phyloP scores from a whole-genome alignment of 2,797 vertebrate species.

The Sphenodon punctatus region DNA sequence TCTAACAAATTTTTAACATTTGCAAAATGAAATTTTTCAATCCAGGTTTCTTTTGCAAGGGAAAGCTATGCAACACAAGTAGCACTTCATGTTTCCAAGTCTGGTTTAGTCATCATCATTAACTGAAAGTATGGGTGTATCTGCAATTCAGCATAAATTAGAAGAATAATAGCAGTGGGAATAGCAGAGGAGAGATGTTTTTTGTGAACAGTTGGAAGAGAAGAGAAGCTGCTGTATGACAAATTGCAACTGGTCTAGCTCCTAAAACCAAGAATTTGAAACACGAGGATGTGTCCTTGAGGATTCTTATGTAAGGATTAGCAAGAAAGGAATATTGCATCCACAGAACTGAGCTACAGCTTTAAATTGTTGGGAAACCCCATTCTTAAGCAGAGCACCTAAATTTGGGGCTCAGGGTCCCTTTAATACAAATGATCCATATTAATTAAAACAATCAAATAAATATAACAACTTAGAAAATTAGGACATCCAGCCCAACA shows the following conservation, averaged over 20 bases:
- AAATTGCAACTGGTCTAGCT: background rate
- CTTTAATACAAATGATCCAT: background rate
- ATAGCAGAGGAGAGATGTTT: background rate
- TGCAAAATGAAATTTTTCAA: background rate
- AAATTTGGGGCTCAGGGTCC: background rate
- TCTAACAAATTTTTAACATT: background rate
- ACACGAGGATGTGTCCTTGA: background rate
- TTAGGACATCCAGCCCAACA: no score
- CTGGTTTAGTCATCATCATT: background rate
- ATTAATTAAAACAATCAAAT: background rate
- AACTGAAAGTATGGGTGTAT: background rate
- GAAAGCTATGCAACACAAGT: background rate
- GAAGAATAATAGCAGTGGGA: background rate
- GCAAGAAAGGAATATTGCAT: background rate
- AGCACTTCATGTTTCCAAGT: background rate
- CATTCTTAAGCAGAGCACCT: background rate
- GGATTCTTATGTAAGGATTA: background rate
- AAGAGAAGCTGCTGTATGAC: background rate
- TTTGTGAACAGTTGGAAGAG: background rate
- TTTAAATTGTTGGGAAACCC: slow-evolving; percentile 7
- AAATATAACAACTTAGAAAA: background rate
- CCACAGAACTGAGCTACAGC: background rate
- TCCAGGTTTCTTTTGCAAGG: background rate
- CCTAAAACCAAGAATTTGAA: background rate
- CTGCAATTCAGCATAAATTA: background rate